Evolutionary conservation across 2,888 invertebrate genomes (phyloP).

Genomic region (Abrostola triplasia): DNA sequence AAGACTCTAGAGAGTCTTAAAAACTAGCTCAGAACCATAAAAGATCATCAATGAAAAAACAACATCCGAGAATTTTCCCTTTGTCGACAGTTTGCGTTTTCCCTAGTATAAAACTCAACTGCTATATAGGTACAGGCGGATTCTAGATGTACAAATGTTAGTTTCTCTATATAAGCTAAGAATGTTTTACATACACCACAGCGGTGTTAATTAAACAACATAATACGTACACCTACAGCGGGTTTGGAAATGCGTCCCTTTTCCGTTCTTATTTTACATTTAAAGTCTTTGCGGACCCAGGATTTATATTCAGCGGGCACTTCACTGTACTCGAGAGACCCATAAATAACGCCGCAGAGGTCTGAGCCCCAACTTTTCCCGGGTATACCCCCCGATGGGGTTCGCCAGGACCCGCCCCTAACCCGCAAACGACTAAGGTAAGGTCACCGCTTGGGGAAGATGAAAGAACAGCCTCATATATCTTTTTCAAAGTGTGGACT

Average conservation of each 20-base stretch:
- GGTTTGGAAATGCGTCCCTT: conserved; percentile 59
- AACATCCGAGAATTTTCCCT: too few relatives aligned
- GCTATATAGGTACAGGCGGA: too few relatives aligned
- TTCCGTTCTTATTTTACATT: conserved; percentile 79
- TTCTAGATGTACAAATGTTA: not conserved
- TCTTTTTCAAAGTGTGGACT: conserved; percentile 86
- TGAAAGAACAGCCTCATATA: conserved; percentile 87
- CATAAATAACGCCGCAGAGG: conserved; percentile 85
- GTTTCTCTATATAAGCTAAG: not conserved
- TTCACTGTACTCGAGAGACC: conserved; percentile 85
- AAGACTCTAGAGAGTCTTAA: too few relatives aligned
- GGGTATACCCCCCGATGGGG: conserved; percentile 57
- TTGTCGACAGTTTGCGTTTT: too few relatives aligned
- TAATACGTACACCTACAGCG: conserved; percentile 35
- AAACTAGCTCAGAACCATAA: too few relatives aligned
- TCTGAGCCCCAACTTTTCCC: conserved; percentile 71
- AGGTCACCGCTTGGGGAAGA: conserved; percentile 74
- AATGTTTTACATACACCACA: conserved; percentile 9
- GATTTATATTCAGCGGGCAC: conserved; percentile 87
- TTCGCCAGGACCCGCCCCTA: conserved; percentile 54
- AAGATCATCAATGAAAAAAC: too few relatives aligned
- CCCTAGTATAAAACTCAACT: too few relatives aligned
- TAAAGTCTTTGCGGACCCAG: conserved; percentile 79
- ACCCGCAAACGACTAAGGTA: conserved; percentile 85
- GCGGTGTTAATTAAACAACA: conserved; percentile 38